These are phyloP conservation scores for Schizotus pectinicornis DNA, from an alignment of 2,888 invertebrate genomes.

Conservation along the genomic window DNA sequence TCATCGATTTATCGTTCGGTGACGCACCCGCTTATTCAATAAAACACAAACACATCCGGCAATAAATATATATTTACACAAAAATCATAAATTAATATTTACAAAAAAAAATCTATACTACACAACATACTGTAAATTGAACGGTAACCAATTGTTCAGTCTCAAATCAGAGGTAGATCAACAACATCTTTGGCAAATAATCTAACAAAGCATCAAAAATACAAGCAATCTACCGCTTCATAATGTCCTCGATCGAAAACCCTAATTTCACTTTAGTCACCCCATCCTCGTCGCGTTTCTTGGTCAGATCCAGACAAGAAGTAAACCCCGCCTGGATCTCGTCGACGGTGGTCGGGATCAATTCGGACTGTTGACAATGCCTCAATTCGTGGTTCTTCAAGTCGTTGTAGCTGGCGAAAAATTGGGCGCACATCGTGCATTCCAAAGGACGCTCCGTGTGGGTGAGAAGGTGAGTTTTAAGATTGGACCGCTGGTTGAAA, in stretches of 20 bases:
- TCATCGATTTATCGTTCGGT: too few relatives aligned
- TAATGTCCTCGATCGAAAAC: constrained; percentile 88
- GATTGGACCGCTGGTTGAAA: constrained; percentile 91
- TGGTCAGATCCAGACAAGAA: constrained; percentile 50
- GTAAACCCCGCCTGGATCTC: constrained; percentile 34
- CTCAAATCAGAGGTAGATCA: constrained; percentile 23
- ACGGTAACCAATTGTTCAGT: constrained; percentile 20
- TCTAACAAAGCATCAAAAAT: constrained; percentile 11
- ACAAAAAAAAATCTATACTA: constrained; percentile 1
- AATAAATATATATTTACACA: constrained; percentile 23
- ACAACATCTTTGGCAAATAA: constrained; percentile 33
- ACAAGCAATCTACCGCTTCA: constrained; percentile 71
- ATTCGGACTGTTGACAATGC: constrained; percentile 39
- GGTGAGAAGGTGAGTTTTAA: constrained; percentile 88
- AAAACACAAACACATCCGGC: constrained; percentile 6
- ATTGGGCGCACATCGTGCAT: constrained; percentile 50
- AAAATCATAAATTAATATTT: constrained; percentile 5
- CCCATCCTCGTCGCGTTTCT: constrained; percentile 32
- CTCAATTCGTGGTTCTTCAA: constrained; percentile 51
- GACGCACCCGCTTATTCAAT: too few relatives aligned
- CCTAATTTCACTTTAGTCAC: constrained; percentile 67
- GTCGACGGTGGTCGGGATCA: constrained; percentile 37
- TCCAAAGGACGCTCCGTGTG: constrained; percentile 72
- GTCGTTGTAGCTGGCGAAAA: constrained; percentile 51
- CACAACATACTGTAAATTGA: constrained; percentile 1